phyloP scores from a whole-genome alignment of 2,797 vertebrate genomes.

The Mus minutoides region DNA sequence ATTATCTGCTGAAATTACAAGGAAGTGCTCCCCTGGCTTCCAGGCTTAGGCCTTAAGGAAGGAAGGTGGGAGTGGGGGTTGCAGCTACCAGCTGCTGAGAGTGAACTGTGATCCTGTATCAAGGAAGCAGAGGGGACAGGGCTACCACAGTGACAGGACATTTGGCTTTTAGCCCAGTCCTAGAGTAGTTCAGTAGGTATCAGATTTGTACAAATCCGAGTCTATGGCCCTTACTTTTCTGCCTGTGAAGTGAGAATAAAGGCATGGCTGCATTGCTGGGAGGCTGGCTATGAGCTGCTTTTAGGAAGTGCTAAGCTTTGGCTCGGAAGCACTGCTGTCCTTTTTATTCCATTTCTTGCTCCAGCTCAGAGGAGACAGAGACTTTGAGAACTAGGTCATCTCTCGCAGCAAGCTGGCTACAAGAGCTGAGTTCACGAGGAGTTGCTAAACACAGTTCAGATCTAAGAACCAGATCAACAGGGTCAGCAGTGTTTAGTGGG shows the following conservation, averaged over 20 bases:
- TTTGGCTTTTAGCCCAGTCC: background rate
- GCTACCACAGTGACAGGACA: background rate
- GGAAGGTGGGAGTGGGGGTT: background rate
- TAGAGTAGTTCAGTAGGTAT: background rate
- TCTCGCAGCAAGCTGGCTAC: conserved; percentile 26
- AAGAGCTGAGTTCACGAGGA: background rate
- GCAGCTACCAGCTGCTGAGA: background rate
- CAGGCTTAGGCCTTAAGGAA: background rate
- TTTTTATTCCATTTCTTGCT: background rate
- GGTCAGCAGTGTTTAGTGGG: conserved; percentile 60
- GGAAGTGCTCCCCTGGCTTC: background rate
- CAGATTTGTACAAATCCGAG: background rate
- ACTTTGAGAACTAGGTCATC: conserved; percentile 59
- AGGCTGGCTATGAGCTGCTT: background rate
- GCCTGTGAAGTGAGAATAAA: background rate
- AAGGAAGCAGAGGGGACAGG: background rate
- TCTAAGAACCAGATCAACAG: conserved; percentile 53
- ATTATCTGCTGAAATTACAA: background rate
- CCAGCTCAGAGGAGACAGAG: background rate
- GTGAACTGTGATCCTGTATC: background rate
- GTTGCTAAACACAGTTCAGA: conserved; percentile 1
- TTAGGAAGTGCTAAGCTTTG: background rate
- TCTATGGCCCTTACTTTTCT: background rate
- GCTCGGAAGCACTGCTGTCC: background rate
- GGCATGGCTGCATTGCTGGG: background rate